Evolutionary conservation across 1,140 invertebrate species (phyloP).

Genomic region (Calliphora vicina): DNA sequence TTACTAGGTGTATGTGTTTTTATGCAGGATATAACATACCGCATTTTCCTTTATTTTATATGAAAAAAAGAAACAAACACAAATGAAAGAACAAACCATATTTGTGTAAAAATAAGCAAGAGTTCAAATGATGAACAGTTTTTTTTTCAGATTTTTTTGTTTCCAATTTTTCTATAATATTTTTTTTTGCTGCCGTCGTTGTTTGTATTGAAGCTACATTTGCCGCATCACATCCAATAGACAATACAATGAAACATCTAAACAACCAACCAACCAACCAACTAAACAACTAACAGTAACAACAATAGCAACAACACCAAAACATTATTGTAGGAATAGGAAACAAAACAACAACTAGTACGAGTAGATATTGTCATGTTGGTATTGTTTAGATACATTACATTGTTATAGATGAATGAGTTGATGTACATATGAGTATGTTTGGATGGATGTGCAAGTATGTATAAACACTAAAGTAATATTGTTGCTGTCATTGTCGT

Average conservation of each 20-base stretch:
- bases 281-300: not conserved
- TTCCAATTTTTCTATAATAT: not conserved
- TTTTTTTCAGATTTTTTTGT: too few species aligned
- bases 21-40: not conserved
- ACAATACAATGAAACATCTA: not conserved
- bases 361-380: not conserved
- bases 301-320: not conserved
- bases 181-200: not conserved
- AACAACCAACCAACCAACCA: not conserved
- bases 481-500: not conserved
- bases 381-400: conserved; percentile 19
- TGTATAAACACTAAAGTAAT: not conserved
- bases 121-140: conserved; percentile 20
- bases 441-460: not conserved
- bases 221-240: not conserved
- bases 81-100: not conserved
- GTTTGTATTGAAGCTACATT: not conserved
- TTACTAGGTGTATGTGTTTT: not conserved
- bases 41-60: conserved; percentile 1
- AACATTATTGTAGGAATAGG: not conserved
- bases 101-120: not conserved
- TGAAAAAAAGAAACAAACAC: too few species aligned
- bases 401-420: not conserved
- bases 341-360: not conserved
- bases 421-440: not conserved